Percentiles rank a stretch among this genome's conserved stretches.
phyloP scores from a whole-genome alignment of 1,140 invertebrate genomes.

The Conus betulinus region DNA sequence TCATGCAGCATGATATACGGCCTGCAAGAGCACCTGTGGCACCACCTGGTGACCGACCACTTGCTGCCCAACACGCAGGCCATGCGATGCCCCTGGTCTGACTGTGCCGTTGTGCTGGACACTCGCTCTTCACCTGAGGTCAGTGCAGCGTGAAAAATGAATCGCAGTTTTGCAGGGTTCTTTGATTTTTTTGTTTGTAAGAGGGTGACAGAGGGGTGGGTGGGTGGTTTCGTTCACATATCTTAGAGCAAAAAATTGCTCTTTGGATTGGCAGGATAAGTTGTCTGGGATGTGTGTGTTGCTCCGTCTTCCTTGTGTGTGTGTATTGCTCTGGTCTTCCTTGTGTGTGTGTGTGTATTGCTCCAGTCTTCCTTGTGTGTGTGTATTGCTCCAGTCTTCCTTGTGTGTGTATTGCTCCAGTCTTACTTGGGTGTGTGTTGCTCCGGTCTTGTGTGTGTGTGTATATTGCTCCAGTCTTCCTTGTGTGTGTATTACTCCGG shows the following conservation, averaged over 20 bases:
- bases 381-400: too few species aligned
- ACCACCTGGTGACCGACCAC: slow-evolving; percentile 54
- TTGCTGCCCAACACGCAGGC: slow-evolving; percentile 41
- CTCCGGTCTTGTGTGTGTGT: too few species aligned
- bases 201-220: neutral
- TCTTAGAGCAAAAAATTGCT: neutral
- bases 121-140: slow-evolving; percentile 42
- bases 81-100: slow-evolving; percentile 49
- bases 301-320: too few species aligned
- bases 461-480: too few species aligned
- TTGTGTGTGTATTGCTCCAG: too few species aligned
- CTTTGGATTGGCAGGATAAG: neutral
- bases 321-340: too few species aligned
- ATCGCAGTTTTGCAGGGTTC: neutral
- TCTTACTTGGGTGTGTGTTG: too few species aligned
- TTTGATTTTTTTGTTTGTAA: neutral
- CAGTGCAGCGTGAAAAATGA: neutral
- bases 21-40: slow-evolving; percentile 47
- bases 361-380: too few species aligned
- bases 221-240: neutral
- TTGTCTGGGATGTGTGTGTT: too few species aligned
- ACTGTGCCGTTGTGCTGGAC: slow-evolving; percentile 49
- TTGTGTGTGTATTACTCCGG: too few species aligned
- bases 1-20: slow-evolving; percentile 51
- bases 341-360: too few species aligned